Evolutionary conservation across 2,888 invertebrate genomes (phyloP).

Genomic region (Eupelmus urozonus): DNA sequence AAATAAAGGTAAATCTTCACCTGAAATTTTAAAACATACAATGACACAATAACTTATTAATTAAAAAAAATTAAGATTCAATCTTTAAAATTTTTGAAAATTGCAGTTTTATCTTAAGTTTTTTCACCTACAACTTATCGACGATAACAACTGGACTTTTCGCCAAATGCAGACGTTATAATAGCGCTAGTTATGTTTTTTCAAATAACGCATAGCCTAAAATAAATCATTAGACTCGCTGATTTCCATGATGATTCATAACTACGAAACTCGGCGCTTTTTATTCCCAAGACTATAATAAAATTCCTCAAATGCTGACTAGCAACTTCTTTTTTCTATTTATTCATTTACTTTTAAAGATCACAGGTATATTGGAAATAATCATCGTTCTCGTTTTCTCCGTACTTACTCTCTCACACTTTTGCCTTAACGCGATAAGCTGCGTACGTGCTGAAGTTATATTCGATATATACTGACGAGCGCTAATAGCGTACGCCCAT

Average conservation of each 20-base stretch:
- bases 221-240: slow-evolving; percentile 36
- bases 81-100: too few relatives aligned
- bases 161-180: slow-evolving; percentile 1
- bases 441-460: slow-evolving; percentile 35
- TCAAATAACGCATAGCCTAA: slow-evolving; percentile 15
- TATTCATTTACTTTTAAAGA: slow-evolving; percentile 26
- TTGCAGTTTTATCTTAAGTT: too few relatives aligned
- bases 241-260: slow-evolving; percentile 38
- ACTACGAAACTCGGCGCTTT: slow-evolving; percentile 36
- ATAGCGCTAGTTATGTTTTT: slow-evolving; percentile 23
- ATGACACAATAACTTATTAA: not conserved
- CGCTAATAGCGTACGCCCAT: not conserved
- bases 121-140: too few relatives aligned
- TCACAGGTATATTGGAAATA: slow-evolving; percentile 56
- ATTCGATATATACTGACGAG: slow-evolving; percentile 18
- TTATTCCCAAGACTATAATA: slow-evolving; percentile 25
- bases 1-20: not conserved
- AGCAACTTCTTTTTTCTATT: slow-evolving; percentile 31
- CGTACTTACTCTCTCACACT: not conserved
- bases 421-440: too few relatives aligned
- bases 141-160: slow-evolving; percentile 39
- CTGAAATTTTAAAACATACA: not conserved
- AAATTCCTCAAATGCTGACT: slow-evolving; percentile 47
- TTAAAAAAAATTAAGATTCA: not conserved
- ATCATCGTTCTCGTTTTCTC: slow-evolving; percentile 14